Evolutionary conservation across 2,888 invertebrate genomes (phyloP), one percentile per base, ranked within the genome.

Genomic region (Andrena haemorrhoa): DNA sequence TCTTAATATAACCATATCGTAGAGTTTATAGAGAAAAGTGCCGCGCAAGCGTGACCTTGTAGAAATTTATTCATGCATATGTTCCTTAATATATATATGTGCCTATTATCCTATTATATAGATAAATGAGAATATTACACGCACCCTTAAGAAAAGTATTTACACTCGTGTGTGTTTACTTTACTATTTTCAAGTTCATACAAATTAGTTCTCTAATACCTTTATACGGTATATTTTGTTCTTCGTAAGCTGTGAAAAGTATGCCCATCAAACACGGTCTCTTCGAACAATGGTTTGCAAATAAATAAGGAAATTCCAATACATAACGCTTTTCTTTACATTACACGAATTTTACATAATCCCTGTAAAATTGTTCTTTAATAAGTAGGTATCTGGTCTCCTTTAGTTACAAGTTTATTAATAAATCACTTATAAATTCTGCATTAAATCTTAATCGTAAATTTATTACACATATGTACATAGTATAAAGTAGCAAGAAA

Each of bases 261-360:
- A 87, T 85, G 80, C 58, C 82, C 87, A 58, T 68, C 87, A 82
- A 86, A 87, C 75, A 83, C 84, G 84, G 83, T 87, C 83, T 86
- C 87, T 87, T 87, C 85, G 79, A 87, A 87, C 79, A 41, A 41
- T 16, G 41, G 82, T 77, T 87, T 87, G 85, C 56, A 87, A 87
- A 87, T 73, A 85, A 87, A 85, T 79, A 85, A 85, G 82, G 70
- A 87, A 87, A 84, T 79, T 87, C 85, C 85, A 76, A 82, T 87
- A 83, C 70, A 82, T 65, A 83, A 85, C 71, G 80, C 16, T 68
- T 85, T 86, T 87, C 77, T 77, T 83, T 87, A 86, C 68, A 83
- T 80, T 87, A 85, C 61, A 82, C 41, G 69, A 84, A 85, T 79
- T 77, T 79, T 87, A 84, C 41, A 87, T 77, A 79, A 82, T 74